phyloP scores from a whole-genome alignment of 2,888 invertebrate genomes.

The Cheilosia impressa region DNA sequence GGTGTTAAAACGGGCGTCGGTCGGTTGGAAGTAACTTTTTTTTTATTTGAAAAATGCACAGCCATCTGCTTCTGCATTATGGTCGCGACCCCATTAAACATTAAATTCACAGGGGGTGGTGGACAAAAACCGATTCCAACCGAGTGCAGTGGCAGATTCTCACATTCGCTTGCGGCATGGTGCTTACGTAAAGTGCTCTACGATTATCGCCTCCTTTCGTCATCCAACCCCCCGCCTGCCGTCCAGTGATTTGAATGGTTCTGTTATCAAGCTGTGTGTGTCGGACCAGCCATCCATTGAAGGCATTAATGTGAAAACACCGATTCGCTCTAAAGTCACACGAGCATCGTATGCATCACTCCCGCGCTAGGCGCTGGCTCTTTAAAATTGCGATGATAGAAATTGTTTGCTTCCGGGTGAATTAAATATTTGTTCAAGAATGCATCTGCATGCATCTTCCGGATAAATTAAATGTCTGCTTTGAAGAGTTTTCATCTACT shows the following conservation, averaged over 20 bases:
- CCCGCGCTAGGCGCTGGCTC: background rate
- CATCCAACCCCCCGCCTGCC: background rate
- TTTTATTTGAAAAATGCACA: background rate
- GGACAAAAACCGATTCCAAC: background rate
- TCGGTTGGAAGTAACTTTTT: background rate
- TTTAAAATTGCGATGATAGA: background rate
- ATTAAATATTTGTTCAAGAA: conserved; percentile 20
- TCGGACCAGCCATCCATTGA: conserved; percentile 10
- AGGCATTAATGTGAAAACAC: background rate
- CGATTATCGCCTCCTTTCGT: background rate
- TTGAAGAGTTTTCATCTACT: background rate
- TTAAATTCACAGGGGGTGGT: conserved; percentile 10
- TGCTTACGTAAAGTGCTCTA: conserved; percentile 44
- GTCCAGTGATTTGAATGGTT: background rate
- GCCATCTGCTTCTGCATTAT: background rate
- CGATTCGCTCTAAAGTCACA: too few relatives aligned
- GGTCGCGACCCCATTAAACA: conserved; percentile 13
- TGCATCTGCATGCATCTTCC: background rate
- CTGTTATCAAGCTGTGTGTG: conserved; percentile 31
- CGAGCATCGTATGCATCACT: background rate
- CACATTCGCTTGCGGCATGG: background rate
- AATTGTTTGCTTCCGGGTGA: conserved; percentile 10
- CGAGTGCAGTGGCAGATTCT: conserved; percentile 13
- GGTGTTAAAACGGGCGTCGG: background rate
- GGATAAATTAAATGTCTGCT: too few relatives aligned